These are phyloP conservation scores for Zonitis immaculata DNA, from an alignment of 2,888 invertebrate genomes.

Conservation along the genomic window DNA sequence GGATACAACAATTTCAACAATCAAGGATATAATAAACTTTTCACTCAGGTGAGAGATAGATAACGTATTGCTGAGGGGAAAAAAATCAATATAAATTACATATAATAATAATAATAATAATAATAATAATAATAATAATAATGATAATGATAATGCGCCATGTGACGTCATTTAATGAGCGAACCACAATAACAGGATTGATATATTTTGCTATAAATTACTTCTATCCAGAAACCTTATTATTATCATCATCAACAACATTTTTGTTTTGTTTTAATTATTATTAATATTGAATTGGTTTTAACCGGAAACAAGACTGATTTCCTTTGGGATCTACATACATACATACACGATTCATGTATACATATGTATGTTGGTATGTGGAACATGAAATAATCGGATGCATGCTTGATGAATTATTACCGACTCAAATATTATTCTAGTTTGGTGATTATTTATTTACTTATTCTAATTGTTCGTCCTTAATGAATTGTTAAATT, in stretches of 20 bases:
- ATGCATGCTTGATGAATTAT: constrained; percentile 7
- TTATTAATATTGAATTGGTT: constrained; percentile 6
- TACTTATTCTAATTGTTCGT: no score
- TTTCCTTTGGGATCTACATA: constrained; percentile 17
- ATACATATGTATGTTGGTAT: no score
- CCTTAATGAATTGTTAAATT: no score
- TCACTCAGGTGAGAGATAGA: constrained; percentile 67
- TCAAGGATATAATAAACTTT: constrained; percentile 78
- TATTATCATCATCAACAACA: no score
- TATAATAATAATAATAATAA: constrained; percentile 1
- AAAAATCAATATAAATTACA: constrained; percentile 3
- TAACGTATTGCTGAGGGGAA: no score
- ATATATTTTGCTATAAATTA: no score
- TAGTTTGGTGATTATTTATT: no score
- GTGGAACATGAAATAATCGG: constrained; percentile 2
- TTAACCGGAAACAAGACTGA: constrained; percentile 13
- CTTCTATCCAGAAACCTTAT: no score
- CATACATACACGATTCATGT: no score
- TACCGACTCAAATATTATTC: no score
- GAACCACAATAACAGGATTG: not conserved
- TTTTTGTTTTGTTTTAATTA: no score
- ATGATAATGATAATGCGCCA: constrained; percentile 26
- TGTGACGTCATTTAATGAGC: constrained; percentile 28
- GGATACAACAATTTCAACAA: constrained; percentile 68
- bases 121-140: constrained; percentile 16